Base-by-base conservation (phyloP, 1,140 invertebrate species). In the Zeugodacus cucurbitae region DNA sequence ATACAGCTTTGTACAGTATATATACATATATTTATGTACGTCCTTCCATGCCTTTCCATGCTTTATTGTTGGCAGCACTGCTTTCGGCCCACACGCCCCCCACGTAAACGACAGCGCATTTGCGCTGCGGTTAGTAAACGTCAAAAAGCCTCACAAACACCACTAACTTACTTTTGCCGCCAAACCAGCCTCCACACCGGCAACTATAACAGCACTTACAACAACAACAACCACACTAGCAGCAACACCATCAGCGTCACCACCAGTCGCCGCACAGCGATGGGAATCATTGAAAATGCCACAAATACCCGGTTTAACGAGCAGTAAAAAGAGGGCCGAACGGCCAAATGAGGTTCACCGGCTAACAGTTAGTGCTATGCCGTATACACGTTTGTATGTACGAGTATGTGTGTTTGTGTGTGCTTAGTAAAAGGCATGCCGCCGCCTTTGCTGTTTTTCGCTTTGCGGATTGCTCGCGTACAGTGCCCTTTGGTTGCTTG, bases 301-400 rank as follows among this genome's bases (percentile, higher is more conserved):
- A 26, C 74, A 82, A 82, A 82, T 82, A 82, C 74, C 74, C 44
- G n/a, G 41, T 48, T 44, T 48, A 82, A 82, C 37, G 74, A 48
- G 74, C 41, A 48, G 41, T n/a, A 82, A 82, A 78, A 82, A 82
- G 37, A 44, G 70, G 20, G 37, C 70, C 70, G 37, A 29, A 34
- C 32, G 67, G 8, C 41, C 74, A 82, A 74, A 74, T 82, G n/a
- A 82, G 74, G 41, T 48, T 48, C 22, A 22, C 22, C 74, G 22
- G 41, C n/a, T n/a, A 82, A 54, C 67, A 82, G 74, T 7, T 82
- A 44, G 14, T 22, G 22, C 14, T 34, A 17, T 34, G 64, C 14
- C 20, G 0, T 70, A 32, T 70, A 34, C 70, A 22, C 10, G 10
- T n/a, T n/a, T 82, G 20, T 41, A 48, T 26, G n/a, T 2, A n/a